Percentiles rank a stretch among this genome's conserved stretches.
These are phyloP conservation scores for Hoplostethus mediterraneus DNA, from an alignment of 2,797 vertebrate species.

Conservation along the genomic window DNA sequence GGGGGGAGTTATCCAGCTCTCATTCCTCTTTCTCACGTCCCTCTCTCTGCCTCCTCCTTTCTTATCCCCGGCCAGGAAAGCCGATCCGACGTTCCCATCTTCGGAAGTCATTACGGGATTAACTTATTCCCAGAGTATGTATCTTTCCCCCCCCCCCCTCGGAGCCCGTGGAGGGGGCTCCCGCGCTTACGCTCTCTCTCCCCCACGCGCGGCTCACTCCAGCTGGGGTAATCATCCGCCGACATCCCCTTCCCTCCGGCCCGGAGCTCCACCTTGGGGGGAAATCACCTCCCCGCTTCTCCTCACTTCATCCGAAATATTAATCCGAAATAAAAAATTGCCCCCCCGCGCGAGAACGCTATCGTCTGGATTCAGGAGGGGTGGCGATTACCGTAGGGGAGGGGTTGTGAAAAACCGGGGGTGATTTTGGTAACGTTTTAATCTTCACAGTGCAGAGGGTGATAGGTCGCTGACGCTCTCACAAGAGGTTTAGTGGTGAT, in stretches of 20 bases:
- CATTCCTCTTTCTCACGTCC: conserved; percentile 37
- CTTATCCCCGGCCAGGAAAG: conserved; percentile 59
- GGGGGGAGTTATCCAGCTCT: conserved; percentile 52
- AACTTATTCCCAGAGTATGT: conserved; percentile 73
- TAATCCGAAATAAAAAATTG: conserved; percentile 42
- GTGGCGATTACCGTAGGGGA: conserved; percentile 36
- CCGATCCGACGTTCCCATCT: conserved; percentile 59
- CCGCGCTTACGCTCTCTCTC: conserved; percentile 15
- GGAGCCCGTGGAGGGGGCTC: conserved; percentile 37
- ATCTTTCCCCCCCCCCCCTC: conserved; percentile 51
- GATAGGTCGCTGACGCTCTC: conserved; percentile 47
- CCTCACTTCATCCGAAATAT: conserved; percentile 65
- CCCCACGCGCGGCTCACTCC: conserved; percentile 41
- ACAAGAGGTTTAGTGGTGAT: conserved; percentile 44
- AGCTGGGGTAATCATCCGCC: conserved; percentile 56
- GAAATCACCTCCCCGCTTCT: conserved; percentile 59
- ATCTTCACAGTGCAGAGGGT: conserved; percentile 44
- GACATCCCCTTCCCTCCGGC: conserved; percentile 41
- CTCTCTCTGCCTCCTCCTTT: conserved; percentile 40
- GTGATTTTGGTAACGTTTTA: conserved; percentile 35
- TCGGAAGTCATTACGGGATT: conserved; percentile 78
- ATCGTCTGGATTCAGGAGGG: conserved; percentile 27
- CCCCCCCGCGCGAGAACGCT: not conserved
- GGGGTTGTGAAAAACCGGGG: conserved; percentile 31
- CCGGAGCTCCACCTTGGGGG: conserved; percentile 61